Conservation (phyloP, 2,113 vertebrate genomes). For the Dascyllus trimaculatus region DNA sequence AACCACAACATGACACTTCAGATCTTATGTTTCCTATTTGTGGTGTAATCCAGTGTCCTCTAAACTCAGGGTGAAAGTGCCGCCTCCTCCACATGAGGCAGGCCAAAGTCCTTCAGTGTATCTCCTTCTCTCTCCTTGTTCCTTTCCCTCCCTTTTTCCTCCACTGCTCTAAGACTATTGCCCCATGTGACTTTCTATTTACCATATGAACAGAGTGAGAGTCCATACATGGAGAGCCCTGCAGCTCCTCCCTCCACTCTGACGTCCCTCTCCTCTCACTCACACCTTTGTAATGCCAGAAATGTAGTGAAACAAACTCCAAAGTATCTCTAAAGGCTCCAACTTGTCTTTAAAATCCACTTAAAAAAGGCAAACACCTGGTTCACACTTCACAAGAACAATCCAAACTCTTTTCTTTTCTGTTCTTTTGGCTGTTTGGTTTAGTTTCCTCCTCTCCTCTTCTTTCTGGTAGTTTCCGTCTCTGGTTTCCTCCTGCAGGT, state of each 20-base stretch:
- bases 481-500: conserved; percentile 52
- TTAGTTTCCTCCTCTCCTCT: conserved; percentile 20
- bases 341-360: background rate
- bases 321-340: background rate
- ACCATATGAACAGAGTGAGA: conserved; percentile 64
- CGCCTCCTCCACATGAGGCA: conserved; percentile 49
- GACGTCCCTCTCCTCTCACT: conserved; percentile 43
- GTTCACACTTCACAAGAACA: background rate
- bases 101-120: conserved; percentile 64
- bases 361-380: background rate
- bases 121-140: conserved; percentile 48
- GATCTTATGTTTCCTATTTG: conserved; percentile 33
- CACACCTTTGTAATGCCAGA: conserved; percentile 59
- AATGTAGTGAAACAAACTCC: background rate
- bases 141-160: conserved; percentile 61
- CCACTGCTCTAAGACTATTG: conserved; percentile 46
- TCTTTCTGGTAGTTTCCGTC: conserved; percentile 15
- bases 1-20: conserved; percentile 39
- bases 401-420: background rate
- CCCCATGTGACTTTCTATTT: conserved; percentile 76
- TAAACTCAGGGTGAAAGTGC: conserved; percentile 49
- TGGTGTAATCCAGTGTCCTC: conserved; percentile 47
- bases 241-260: conserved; percentile 62
- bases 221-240: conserved; percentile 45
- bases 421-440: background rate